These are phyloP conservation scores for Aegithalos caudatus DNA, from an alignment of 2,113 vertebrate genomes.

Conservation along the genomic window DNA sequence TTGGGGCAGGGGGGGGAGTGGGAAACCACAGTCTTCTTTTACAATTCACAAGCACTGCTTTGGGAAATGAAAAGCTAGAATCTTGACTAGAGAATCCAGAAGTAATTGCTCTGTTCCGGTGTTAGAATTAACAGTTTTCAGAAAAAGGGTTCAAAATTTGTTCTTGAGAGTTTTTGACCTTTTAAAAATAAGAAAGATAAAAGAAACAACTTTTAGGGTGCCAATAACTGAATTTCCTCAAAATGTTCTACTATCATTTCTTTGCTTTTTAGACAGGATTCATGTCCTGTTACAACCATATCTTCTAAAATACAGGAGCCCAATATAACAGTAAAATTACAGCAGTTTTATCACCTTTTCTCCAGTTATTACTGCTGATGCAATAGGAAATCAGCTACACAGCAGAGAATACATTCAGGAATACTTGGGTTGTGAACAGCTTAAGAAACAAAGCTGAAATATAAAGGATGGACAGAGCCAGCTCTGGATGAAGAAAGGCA, in stretches of 20 bases:
- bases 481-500: not conserved
- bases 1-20: accelerated
- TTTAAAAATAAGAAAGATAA: not conserved
- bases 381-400: not conserved
- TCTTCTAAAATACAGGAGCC: not conserved
- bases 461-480: not conserved
- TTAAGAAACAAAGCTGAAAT: not conserved
- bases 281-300: not conserved
- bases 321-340: not conserved
- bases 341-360: not conserved
- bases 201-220: not conserved
- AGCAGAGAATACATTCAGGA: not conserved
- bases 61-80: not conserved
- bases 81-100: not conserved
- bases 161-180: not conserved
- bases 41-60: not conserved
- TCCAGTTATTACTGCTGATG: not conserved
- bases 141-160: not conserved
- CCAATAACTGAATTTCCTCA: not conserved
- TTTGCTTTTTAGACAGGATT: not conserved
- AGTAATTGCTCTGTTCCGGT: not conserved
- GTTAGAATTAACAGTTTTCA: not conserved
- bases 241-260: not conserved
- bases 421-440: not conserved
- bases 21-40: not conserved